A percentile compares a stretch with the other conserved stretches of the same genome.
Evolutionary conservation across 1,140 invertebrate species (phyloP).

Genomic region (Ceratosolen solmsi): DNA sequence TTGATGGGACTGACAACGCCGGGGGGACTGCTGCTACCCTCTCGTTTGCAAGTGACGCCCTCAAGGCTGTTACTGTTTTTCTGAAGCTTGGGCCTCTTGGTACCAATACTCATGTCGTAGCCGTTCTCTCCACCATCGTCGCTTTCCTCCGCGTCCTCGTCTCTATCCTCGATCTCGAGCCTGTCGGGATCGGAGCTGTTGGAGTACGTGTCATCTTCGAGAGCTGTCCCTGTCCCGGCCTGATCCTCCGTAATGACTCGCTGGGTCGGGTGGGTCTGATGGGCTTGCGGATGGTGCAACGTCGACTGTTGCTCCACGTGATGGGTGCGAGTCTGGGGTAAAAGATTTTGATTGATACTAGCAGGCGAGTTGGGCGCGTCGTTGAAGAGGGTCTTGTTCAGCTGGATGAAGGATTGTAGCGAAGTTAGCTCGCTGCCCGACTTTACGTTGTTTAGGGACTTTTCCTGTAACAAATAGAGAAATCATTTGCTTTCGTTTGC

Average conservation of each 20-base stretch:
- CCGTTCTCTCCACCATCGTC: constrained; percentile 58
- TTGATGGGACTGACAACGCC: constrained; percentile 65
- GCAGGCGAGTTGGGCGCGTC: constrained; percentile 65
- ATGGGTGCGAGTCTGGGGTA: constrained; percentile 70
- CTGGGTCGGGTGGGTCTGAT: constrained; percentile 52
- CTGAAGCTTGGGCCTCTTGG: constrained; percentile 60
- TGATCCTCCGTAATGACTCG: constrained; percentile 59
- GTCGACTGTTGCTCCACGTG: constrained; percentile 64
- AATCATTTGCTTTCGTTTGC: background rate
- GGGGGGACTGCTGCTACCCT: constrained; percentile 25
- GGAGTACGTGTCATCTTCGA: constrained; percentile 70
- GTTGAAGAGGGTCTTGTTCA: constrained; percentile 70
- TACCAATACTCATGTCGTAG: constrained; percentile 68
- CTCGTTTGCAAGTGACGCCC: constrained; percentile 58
- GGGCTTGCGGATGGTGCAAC: constrained; percentile 57
- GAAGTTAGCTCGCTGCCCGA: constrained; percentile 64
- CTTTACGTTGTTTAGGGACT: constrained; percentile 71
- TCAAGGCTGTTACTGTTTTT: constrained; percentile 59
- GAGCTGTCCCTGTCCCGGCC: constrained; percentile 36
- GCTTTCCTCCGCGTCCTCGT: constrained; percentile 10
- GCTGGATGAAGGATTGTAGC: constrained; percentile 68
- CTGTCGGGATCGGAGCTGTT: constrained; percentile 76
- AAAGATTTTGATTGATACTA: constrained; percentile 71
- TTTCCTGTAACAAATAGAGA: constrained; percentile 59
- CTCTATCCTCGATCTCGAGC: constrained; percentile 41